Percentiles rank a stretch among this genome's conserved stretches.
Evolutionary conservation across 1,140 invertebrate genomes (phyloP).

Genomic region (Diabrotica undecimpunctata): DNA sequence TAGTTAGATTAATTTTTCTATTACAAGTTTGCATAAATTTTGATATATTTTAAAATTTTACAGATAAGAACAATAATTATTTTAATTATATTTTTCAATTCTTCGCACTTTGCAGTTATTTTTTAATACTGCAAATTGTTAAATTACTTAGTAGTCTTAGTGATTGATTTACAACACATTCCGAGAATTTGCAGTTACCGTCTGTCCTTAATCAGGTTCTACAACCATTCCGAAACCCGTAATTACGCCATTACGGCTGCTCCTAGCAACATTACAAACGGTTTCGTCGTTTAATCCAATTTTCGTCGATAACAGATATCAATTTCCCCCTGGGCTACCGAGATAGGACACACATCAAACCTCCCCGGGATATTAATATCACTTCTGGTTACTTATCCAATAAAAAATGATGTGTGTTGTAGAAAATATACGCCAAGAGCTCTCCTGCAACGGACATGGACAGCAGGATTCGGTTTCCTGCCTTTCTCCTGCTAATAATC

Average conservation of each 20-base stretch:
- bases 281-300: background rate
- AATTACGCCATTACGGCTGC: background rate
- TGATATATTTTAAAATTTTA: too few relatives aligned
- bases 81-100: too few relatives aligned
- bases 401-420: conserved; percentile 6
- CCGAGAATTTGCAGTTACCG: too few relatives aligned
- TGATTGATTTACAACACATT: too few relatives aligned
- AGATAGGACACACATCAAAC: conserved; percentile 9
- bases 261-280: too few relatives aligned
- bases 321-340: conserved; percentile 9
- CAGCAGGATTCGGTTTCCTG: conserved; percentile 4
- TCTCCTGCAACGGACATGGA: conserved; percentile 5
- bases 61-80: too few relatives aligned
- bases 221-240: background rate
- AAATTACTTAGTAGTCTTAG: too few relatives aligned
- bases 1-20: too few relatives aligned
- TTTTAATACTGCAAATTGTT: too few relatives aligned
- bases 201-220: too few relatives aligned
- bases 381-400: conserved; percentile 14
- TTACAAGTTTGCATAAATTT: too few relatives aligned
- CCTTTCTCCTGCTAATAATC: conserved; percentile 22
- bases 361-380: conserved; percentile 16
- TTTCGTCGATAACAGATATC: conserved; percentile 11
- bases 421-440: conserved; percentile 2
- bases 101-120: too few relatives aligned